Base-by-base conservation (phyloP, 2,888 invertebrate species). In the Nysson spinosus region DNA sequence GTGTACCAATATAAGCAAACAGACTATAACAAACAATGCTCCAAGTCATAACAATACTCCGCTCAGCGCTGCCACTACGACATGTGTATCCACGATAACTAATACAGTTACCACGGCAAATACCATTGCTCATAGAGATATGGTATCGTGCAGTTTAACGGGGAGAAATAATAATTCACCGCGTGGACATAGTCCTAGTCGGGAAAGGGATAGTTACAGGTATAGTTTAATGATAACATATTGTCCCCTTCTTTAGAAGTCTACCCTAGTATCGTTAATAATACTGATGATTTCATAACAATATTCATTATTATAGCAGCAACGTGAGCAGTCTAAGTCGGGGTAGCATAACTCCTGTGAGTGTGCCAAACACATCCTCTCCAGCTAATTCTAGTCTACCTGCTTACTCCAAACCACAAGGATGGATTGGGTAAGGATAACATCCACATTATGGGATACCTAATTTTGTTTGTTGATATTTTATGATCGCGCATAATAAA, bases 191-290 rank as follows among this genome's bases (percentile, higher is more conserved):
- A 93, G 93, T 87, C 93, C 95, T 47, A 92, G 89, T 78, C 90
- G 95, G 81, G 95, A 96, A 87, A 90, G 95, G 74, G 95, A 95
- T 84, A 94, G 93, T 87, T 95, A 94, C 89, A 95, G 95, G 95
- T 95, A 89, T 78, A 76, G 46, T 54, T 1, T 54, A 16, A n/a
- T n/a, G n/a, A n/a, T n/a, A n/a, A n/a, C n/a, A n/a, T n/a, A n/a
- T n/a, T n/a, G n/a, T n/a, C n/a, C n/a, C n/a, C n/a, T n/a, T n/a
- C n/a, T n/a, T n/a, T n/a, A n/a, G n/a, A n/a, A n/a, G n/a, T n/a
- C n/a, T n/a, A n/a, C n/a, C n/a, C 24, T 12, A 6, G 1, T 4
- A 35, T 6, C 3, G n/a, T 19, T 49, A 9, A 9, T n/a, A 9
- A 4, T 3, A 16, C 17, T 1, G 26, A 43, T 17, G n/a, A 34